Evolutionary conservation across 2,888 invertebrate species (phyloP), one percentile per base, ranked within the genome.

Genomic region (Dasypolia templi): DNA sequence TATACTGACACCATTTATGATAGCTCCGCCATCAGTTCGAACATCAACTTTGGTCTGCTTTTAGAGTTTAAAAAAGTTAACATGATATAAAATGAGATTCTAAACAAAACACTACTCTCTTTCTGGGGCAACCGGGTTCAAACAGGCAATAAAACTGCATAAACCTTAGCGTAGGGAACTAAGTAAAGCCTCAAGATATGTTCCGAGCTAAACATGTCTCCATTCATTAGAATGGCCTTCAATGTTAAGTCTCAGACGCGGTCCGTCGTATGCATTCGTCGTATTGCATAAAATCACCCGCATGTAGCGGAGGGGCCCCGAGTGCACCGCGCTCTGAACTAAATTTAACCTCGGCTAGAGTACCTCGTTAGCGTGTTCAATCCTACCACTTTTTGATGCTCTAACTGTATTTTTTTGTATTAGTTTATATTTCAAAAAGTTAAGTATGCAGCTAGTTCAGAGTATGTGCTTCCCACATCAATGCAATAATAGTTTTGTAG

Each of bases 281-380:
- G n/a, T n/a, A n/a, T 64, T 59, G 77, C 77, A 71, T 55, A 58
- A 26, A 59, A 39, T 12, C 65, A 12, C 19, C 44, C 35, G 29
- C 51, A 0, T 0, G 19, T 6, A 29, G 14, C 2, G n/a, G n/a
- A 3, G n/a, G 17, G 19, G 4, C 4, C 0, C 3, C n/a, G 46
- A 39, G 12, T 42, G 63, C 63, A 26, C 39, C 46, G 68, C 58
- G 61, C 55, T 32, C n/a, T n/a, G 35, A 39, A 29, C 77, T 53
- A 70, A 65, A 64, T 71, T 56, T 63, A 67, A 58, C 46, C 66
- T 67, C 42, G 56, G 22, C 58, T 79, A 42, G 73, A 67, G 66
- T 67, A 78, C 63, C 64, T 79, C 79, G 80, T 79, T 64, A 79
- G 74, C 73, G 79, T 72, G 59, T 35, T 58, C 67, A 62, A 32